Evolutionary conservation across 1,140 invertebrate species (phyloP), one percentile per base, ranked within the genome.

Genomic region (Drosophila virilis): DNA sequence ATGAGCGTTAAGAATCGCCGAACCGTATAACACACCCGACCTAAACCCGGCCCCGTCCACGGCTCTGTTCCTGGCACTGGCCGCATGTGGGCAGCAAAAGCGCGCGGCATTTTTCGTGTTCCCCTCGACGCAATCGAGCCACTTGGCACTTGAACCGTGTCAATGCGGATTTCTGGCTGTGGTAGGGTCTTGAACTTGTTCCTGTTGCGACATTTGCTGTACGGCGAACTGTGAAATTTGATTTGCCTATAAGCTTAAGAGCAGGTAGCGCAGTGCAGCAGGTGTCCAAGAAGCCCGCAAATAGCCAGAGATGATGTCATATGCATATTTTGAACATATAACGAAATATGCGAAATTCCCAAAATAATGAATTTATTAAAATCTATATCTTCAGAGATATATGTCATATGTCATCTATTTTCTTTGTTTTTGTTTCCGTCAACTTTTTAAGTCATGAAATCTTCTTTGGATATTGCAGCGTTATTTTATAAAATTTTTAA

Each of bases 111-210:
- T 79, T 74, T 79, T 45, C 37, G 40, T 38, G 35, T 38, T n/a
- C 10, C 42, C 38, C 48, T 52, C 28, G 6, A 2, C 12, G 42
- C 55, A 6, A 58, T 74, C 70, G 72, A 13, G 66, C 84, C 78
- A 89, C 78, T 86, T 86, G 51, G 50, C 84, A 83, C 71, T 74
- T 83, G 83, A 88, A 88, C 83, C 83, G 83, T 88, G 57, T 74
- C 83, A 55, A 28, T 51, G 62, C 74, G 54, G 81, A 76, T 76
- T 78, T 62, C 58, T 52, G 9, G 13, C 28, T 8, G 33, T 42
- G 13, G n/a, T 13, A 43, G 58, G 38, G 17, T n/a, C 46, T 61
- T 42, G 32, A 50, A 58, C 22, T 17, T 28, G 38, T 78, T 45
- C 12, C 38, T 69, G 42, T 50, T 67, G 38, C 42, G 51, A 45